phyloP scores from a whole-genome alignment of 2,113 vertebrate species.

The Ranitomeya imitator region DNA sequence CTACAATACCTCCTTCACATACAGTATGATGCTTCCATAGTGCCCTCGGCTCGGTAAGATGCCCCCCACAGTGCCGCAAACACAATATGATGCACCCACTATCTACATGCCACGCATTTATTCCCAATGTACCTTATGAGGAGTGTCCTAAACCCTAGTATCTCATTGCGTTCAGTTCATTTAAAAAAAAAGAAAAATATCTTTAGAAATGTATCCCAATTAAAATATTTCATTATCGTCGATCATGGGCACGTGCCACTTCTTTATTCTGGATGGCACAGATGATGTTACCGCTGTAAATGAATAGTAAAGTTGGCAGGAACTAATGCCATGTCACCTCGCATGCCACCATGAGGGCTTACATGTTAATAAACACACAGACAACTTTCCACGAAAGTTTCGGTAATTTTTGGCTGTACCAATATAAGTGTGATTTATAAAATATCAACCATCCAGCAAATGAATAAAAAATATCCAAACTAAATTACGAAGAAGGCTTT shows the following conservation, averaged over 20 bases:
- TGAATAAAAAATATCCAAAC: not conserved
- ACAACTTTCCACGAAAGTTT: not conserved
- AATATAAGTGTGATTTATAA: not conserved
- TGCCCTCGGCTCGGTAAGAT: too few relatives aligned
- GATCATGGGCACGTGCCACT: not conserved
- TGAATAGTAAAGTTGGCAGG: not conserved
- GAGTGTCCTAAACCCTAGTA: not conserved
- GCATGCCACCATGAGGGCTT: not conserved
- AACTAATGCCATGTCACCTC: not conserved
- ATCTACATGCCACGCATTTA: too few relatives aligned
- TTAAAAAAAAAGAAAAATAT: not conserved
- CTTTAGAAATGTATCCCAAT: not conserved
- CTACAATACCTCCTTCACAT: too few relatives aligned
- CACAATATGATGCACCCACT: too few relatives aligned
- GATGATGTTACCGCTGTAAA: not conserved
- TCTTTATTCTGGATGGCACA: not conserved
- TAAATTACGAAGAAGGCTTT: not conserved
- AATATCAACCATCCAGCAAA: not conserved
- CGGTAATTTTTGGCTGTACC: not conserved
- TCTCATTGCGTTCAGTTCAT: not conserved
- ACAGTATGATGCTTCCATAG: too few relatives aligned
- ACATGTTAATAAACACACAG: constrained; percentile 13
- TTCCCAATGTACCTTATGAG: too few relatives aligned
- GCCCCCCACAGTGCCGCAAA: too few relatives aligned
- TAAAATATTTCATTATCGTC: not conserved